phyloP scores from a whole-genome alignment of 92 coral and sea anemone genomes.

The Micromussa lordhowensis region DNA sequence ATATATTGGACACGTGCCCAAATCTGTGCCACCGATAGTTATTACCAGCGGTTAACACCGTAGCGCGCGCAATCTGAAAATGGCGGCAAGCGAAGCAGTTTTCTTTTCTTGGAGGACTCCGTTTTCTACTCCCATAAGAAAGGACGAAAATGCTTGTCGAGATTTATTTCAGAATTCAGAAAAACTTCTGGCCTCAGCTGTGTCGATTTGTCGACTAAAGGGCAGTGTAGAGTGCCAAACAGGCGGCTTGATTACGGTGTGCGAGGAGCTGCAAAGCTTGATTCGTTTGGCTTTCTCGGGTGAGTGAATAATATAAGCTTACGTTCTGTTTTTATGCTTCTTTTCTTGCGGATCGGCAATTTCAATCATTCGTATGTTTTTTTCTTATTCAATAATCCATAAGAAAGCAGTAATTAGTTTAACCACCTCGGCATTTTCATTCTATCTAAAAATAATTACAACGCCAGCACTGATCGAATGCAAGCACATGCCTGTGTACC shows the following conservation, averaged over 20 bases:
- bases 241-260: slow-evolving; percentile 94
- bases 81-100: slow-evolving; percentile 81
- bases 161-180: slow-evolving; percentile 90
- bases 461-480: too few species aligned
- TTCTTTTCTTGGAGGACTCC: slow-evolving; percentile 76
- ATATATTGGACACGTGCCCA: not conserved
- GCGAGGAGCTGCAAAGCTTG: slow-evolving; percentile 93
- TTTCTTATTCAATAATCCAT: not conserved
- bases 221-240: slow-evolving; percentile 98
- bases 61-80: slow-evolving; percentile 48
- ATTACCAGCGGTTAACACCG: not conserved
- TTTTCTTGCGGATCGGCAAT: not conserved
- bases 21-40: not conserved
- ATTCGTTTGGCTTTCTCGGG: slow-evolving; percentile 90
- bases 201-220: slow-evolving; percentile 96
- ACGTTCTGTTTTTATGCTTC: not conserved
- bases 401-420: not conserved
- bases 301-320: slow-evolving; percentile 18
- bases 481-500: too few species aligned
- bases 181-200: slow-evolving; percentile 96
- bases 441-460: too few species aligned
- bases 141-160: slow-evolving; percentile 69
- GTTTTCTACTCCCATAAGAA: slow-evolving; percentile 79
- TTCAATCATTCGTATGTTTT: not conserved
- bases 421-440: not conserved